Evolutionary conservation across 1,140 invertebrate genomes (phyloP), one percentile per base, ranked within the genome.

Genomic region (Spodoptera frugiperda): DNA sequence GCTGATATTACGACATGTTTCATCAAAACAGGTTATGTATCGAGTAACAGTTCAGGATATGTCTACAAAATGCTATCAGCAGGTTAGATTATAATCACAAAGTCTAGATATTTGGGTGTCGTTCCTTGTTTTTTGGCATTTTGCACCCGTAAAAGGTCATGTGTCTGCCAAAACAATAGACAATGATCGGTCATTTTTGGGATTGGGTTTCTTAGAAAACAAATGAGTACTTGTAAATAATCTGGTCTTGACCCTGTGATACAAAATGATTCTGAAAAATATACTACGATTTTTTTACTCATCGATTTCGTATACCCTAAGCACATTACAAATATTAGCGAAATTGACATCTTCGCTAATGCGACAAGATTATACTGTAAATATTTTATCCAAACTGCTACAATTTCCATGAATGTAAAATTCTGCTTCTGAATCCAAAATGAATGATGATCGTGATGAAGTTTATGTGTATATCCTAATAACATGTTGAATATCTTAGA

Each of bases 401-500:
- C 0, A 65, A 3, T 0, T 21, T 14, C 10, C 44, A 21, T n/a
- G 21, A 17, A 44, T 11, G 0, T 14, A 15, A 15, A 19, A 10
- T 10, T 15, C 9, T 44, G 57, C 57, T 61, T 44, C n/a, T 19
- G 2, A 44, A 19, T 46, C 33, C 59, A 12, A 63, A 4, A 63
- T 44, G 2, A 63, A 11, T 33, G 3, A 12, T 25, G n/a, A 30
- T 17, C 15, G 6, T 33, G 6, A 3, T 33, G 25, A n/a, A 14
- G 2, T 25, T 25, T 25, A 25, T 25, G 25, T 25, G 3, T 25
- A 1, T 25, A 39, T 39, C 5, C 33, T 39, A 39, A 39, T 39
- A 8, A 39, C 5, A 4, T 39, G 33, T 39, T 39, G 33, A 39
- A 39, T 39, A 39, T 39, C 33, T 39, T 39, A 99, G 98, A 99